Conservation (phyloP, 2,888 invertebrate genomes). For the Chymomyza procnemis region DNA sequence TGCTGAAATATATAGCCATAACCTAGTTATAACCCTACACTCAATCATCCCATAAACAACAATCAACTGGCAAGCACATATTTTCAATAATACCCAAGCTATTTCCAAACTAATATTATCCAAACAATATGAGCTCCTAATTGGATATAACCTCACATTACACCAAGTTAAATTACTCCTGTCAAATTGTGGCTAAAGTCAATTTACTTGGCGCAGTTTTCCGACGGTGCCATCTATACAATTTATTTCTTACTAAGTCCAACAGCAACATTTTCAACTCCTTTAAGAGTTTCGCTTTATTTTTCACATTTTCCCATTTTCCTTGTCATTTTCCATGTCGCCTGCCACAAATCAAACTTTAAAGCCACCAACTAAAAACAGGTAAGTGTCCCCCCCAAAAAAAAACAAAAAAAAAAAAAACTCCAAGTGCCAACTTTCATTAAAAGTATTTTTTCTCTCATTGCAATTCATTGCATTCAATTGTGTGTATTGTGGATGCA, state of each 20-base stretch:
- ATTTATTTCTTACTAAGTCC: background rate
- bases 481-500: conserved; percentile 45
- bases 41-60: background rate
- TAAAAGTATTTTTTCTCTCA: conserved; percentile 70
- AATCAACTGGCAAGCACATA: background rate
- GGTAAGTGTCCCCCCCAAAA: conserved; percentile 28
- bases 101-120: background rate
- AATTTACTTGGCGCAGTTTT: background rate
- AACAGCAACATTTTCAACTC: background rate
- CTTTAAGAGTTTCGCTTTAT: background rate
- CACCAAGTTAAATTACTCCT: background rate
- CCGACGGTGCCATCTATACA: background rate
- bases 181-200: background rate
- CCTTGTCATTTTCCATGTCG: conserved; percentile 62
- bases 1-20: background rate
- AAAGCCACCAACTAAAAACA: conserved; percentile 24
- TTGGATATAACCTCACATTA: background rate
- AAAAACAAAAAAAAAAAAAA: conserved; percentile 35
- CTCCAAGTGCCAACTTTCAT: conserved; percentile 72
- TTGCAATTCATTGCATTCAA: conserved; percentile 67
- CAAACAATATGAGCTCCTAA: background rate
- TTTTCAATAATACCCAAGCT: background rate
- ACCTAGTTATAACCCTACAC: background rate
- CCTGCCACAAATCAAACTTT: conserved; percentile 69
- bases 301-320: conserved; percentile 32